Base-by-base conservation (phyloP, 1,140 invertebrate species). In the Eciton burchellii region DNA sequence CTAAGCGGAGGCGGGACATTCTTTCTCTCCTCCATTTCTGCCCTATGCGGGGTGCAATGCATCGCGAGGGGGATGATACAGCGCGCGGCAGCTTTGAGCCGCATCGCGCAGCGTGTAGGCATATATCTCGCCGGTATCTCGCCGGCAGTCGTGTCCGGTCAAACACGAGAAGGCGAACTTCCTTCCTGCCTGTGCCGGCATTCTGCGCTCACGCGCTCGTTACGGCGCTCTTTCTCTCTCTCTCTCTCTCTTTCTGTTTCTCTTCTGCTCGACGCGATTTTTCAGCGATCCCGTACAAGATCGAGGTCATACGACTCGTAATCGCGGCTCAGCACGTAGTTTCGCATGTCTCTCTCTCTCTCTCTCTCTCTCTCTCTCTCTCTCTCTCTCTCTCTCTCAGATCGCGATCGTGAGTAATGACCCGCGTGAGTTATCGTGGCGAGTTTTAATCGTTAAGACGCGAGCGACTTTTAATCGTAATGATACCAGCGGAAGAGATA, bases 51-150 rank as follows among this genome's bases (percentile, higher is more conserved):
- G 72, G 76, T 70, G 59, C 70, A 62, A 35, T 74, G 83, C 83
- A 81, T 24, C 76, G 83, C 47, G 35, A 35, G 35, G 35, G 35
- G 35, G 35, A 35, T 6, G 6, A 81, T 65, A 74, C 82, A 81
- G 54, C 49, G 43, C 26, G 60, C 84, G 85, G 85, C 60, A 4
- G 54, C 84, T 87, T 87, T 87, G 72, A 86, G 62, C 81, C n/a
- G 65, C 41, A 41, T 35, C 26, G 26, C 76, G 62, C 52, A 84
- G 62, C 77, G 71, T 63, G 85, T 88, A 87, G 79, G 82, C 86
- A 86, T 81, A 77, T 88, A 87, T 85, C 89, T 88, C 82, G 81
- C 68, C 35, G 82, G 83, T 88, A 89, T 89, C 77, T 90, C 66
- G 41, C 47, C 54, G 49, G 68, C 82, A 66, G 74, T 76, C 76